Evolutionary conservation across 2,797 vertebrate species (phyloP), one percentile per base, ranked within the genome.

Genomic region (Pangasius larnaudii): DNA sequence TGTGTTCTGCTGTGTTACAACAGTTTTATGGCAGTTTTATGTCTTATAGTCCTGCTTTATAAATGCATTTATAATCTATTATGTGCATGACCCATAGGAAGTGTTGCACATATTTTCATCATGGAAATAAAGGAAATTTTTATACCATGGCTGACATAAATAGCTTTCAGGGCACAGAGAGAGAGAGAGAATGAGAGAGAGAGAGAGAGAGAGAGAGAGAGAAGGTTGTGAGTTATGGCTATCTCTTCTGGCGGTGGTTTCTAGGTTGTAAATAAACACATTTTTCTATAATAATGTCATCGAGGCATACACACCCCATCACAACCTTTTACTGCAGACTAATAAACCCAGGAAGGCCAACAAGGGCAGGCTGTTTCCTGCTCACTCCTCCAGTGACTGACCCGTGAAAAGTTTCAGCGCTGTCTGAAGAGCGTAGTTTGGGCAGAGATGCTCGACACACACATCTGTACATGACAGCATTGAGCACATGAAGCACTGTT

Each of bases 101-200:
- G 46, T 53, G 13, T 42, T 90, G 93, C 18, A 91, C 77, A 90
- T 93, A 92, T 91, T 93, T 93, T 88, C 89, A 91, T 92, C 87
- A 91, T 67, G 84, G 85, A 80, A 91, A 90, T 89, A 88, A 94
- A 93, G 86, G 63, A 72, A 71, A 85, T 89, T 90, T 93, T 89
- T 87, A 92, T 87, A 90, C 92, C 85, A 90, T 67, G 89, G 90
- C 91, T 92, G 91, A 93, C 88, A 92, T 87, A 90, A 93, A 93
- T 91, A 87, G 83, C 87, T 93, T 89, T 84, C 89, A 83, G 78
- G 85, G 30, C 85, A 83, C 6, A 86, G 78, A 67, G 72, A 82
- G 19, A 82, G 33, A 16, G 46, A 79, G n/a, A 49, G 46, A 56
- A 63, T 24, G 87, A 83, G 90, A 83, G 89, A 89, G 87, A 65